A percentile compares a stretch with the other conserved stretches of the same genome.
These are phyloP conservation scores for Eupithecia vulgata DNA, from an alignment of 2,888 invertebrate genomes.

Conservation along the genomic window DNA sequence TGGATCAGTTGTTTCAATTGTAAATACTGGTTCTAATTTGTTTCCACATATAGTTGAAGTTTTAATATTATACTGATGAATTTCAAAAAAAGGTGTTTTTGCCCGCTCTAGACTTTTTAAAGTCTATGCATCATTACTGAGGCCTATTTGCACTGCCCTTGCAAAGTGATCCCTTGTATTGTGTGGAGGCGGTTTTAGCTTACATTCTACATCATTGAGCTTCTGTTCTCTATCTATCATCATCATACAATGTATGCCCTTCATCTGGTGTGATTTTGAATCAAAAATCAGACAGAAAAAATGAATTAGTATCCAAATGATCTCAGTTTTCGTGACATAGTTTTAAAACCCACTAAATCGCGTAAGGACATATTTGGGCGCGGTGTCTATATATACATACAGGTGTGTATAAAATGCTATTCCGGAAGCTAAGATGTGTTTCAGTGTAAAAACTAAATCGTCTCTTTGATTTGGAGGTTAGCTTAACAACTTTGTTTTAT, in stretches of 20 bases:
- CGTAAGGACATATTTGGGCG: too few species aligned
- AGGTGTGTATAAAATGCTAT: too few species aligned
- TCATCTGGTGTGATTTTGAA: background rate
- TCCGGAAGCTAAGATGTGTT: too few species aligned
- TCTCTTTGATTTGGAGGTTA: background rate
- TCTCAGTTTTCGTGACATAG: background rate
- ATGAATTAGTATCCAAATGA: background rate
- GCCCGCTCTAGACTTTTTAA: constrained; percentile 19
- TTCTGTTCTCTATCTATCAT: constrained; percentile 12
- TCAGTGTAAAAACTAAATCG: too few species aligned
- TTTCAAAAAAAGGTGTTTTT: background rate
- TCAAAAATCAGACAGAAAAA: background rate
- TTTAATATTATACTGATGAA: too few species aligned
- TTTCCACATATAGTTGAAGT: too few species aligned
- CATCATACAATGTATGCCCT: background rate
- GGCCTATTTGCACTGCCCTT: constrained; percentile 39
- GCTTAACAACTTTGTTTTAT: background rate
- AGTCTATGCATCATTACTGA: constrained; percentile 38
- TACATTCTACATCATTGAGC: background rate
- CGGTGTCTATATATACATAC: too few species aligned
- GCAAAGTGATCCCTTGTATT: constrained; percentile 25
- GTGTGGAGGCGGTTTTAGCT: constrained; percentile 11
- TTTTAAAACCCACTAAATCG: too few species aligned
- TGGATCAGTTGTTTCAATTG: too few species aligned
- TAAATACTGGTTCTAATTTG: too few species aligned